phyloP scores from a whole-genome alignment of 2,888 invertebrate species.

The Rhaphigaster nebulosa region DNA sequence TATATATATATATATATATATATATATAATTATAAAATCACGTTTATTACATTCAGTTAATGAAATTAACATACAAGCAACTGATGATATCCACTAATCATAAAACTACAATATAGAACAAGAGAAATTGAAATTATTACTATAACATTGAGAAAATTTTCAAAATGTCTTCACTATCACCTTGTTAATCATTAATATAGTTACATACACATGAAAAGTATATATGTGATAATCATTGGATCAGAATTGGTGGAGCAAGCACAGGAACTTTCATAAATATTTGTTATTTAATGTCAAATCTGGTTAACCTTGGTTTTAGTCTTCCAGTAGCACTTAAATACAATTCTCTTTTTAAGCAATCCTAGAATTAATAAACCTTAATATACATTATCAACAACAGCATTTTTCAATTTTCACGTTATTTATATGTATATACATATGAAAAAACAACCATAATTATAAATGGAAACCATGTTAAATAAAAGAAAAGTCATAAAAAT shows the following conservation, averaged over 20 bases:
- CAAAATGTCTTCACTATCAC: conserved; percentile 44
- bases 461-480: conserved; percentile 41
- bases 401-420: not conserved
- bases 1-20: conserved; percentile 17
- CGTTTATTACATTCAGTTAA: conserved; percentile 60
- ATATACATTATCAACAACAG: conserved; percentile 42
- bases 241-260: conserved; percentile 47
- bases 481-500: not conserved
- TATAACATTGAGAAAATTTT: conserved; percentile 58
- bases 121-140: conserved; percentile 54
- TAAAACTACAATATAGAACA: conserved; percentile 58
- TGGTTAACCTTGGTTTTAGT: conserved; percentile 5
- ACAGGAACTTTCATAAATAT: conserved; percentile 50
- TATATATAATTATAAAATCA: conserved; percentile 47
- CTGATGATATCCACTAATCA: conserved; percentile 60
- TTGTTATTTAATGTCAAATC: not conserved
- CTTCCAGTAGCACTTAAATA: conserved; percentile 20
- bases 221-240: conserved; percentile 24
- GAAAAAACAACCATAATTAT: conserved; percentile 39
- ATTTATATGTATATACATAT: conserved; percentile 44
- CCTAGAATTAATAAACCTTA: conserved; percentile 39
- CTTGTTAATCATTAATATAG: conserved; percentile 45
- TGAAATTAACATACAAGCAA: conserved; percentile 64
- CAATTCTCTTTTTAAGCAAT: conserved; percentile 31
- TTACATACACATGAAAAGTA: conserved; percentile 43